These are phyloP conservation scores for Lasioglossum calceatum DNA, from an alignment of 2,888 invertebrate genomes.

Conservation along the genomic window DNA sequence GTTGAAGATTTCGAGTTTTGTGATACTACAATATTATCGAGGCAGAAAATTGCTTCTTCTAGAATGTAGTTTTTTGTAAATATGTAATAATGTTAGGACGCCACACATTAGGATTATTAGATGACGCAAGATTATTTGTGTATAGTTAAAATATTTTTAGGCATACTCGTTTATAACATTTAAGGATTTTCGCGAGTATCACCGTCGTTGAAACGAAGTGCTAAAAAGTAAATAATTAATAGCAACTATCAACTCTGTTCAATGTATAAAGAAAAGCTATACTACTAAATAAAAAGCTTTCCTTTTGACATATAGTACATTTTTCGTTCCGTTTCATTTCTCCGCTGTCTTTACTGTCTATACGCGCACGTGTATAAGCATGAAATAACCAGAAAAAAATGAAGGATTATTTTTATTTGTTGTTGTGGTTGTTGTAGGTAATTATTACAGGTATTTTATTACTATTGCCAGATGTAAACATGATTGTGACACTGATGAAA, in stretches of 20 bases:
- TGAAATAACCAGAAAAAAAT: conserved; percentile 40
- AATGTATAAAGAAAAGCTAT: conserved; percentile 70
- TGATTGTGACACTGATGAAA: conserved; percentile 36
- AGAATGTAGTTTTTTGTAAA: conserved; percentile 64
- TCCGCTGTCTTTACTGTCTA: not conserved
- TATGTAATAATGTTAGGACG: conserved; percentile 69
- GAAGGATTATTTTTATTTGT: conserved; percentile 51
- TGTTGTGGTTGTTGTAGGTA: conserved; percentile 12
- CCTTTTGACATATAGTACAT: conserved; percentile 4
- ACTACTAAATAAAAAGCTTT: conserved; percentile 56
- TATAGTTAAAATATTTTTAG: conserved; percentile 71
- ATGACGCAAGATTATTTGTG: conserved; percentile 70
- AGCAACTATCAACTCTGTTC: conserved; percentile 65
- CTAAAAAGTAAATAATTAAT: conserved; percentile 60
- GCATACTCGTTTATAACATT: conserved; percentile 63
- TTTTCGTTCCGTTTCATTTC: conserved; percentile 5
- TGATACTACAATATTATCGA: conserved; percentile 32
- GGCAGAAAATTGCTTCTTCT: conserved; percentile 64
- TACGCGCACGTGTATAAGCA: not conserved
- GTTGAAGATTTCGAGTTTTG: conserved; percentile 33
- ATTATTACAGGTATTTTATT: conserved; percentile 58
- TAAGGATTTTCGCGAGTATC: conserved; percentile 62
- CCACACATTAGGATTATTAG: conserved; percentile 63
- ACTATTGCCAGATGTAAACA: conserved; percentile 46
- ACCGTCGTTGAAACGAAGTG: conserved; percentile 52